These are phyloP conservation scores for Mus pahari DNA, from an alignment of 2,113 vertebrate species.

Conservation along the genomic window DNA sequence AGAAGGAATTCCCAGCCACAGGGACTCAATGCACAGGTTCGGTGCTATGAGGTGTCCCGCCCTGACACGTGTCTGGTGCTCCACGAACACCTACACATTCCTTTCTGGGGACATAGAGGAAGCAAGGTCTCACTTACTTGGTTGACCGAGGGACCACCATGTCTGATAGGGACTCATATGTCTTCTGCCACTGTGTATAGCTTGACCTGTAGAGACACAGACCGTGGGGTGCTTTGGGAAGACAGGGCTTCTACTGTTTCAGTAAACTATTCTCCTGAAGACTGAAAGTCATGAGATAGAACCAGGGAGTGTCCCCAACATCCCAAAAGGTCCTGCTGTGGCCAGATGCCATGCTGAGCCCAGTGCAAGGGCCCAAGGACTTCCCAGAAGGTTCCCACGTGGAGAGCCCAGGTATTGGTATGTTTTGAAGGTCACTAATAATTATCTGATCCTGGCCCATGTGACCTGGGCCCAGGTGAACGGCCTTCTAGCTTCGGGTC, in stretches of 20 bases:
- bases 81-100: background rate
- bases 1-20: background rate
- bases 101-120: background rate
- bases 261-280: background rate
- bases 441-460: background rate
- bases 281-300: background rate
- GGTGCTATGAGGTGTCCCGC: background rate
- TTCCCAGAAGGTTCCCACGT: no score
- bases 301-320: no score
- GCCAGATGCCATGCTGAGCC: background rate
- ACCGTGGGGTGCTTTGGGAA: background rate
- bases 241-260: no score
- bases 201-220: conserved; percentile 86
- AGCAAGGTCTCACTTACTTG: conserved; percentile 88
- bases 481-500: background rate
- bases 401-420: background rate
- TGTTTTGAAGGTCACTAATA: background rate
- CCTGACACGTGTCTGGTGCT: background rate
- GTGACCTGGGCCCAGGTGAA: background rate
- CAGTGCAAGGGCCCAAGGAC: background rate
- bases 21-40: background rate
- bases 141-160: conserved; percentile 98
- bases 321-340: background rate
- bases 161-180: conserved; percentile 94
- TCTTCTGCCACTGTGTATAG: conserved; percentile 93